Percentiles rank a stretch among this genome's conserved stretches.
These are phyloP conservation scores for Trachelus tabidus DNA, from an alignment of 2,888 invertebrate species.

Conservation along the genomic window DNA sequence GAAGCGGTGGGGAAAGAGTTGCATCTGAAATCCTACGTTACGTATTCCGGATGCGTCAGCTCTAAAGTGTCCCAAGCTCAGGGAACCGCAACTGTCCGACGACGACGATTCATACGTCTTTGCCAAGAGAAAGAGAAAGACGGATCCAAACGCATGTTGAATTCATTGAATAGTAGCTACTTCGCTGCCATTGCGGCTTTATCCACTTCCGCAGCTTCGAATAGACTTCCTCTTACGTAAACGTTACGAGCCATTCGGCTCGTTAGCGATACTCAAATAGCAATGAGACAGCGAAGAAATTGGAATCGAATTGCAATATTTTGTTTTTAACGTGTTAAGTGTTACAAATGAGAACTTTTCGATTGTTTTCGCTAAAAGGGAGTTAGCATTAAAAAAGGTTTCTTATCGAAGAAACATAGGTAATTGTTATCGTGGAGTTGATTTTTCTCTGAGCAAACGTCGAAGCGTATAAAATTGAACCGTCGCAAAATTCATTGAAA, in stretches of 20 bases:
- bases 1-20: neutral
- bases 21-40: conserved; percentile 54
- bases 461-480: neutral
- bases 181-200: neutral
- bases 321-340: neutral
- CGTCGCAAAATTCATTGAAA: neutral
- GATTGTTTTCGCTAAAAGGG: no score
- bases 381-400: neutral
- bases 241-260: neutral
- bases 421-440: neutral
- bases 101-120: conserved; percentile 57
- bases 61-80: conserved; percentile 50
- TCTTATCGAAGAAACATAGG: neutral
- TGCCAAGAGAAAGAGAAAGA: neutral
- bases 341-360: neutral
- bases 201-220: neutral
- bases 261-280: neutral
- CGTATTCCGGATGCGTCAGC: conserved; percentile 57
- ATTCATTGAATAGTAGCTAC: conserved; percentile 29
- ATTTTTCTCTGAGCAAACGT: neutral
- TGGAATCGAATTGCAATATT: neutral
- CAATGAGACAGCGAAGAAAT: neutral
- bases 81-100: conserved; percentile 51
- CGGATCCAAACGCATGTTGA: conserved; percentile 44
- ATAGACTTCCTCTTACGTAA: neutral